phyloP scores from a whole-genome alignment of 2,888 invertebrate species.

The Drosophila setosimentum region DNA sequence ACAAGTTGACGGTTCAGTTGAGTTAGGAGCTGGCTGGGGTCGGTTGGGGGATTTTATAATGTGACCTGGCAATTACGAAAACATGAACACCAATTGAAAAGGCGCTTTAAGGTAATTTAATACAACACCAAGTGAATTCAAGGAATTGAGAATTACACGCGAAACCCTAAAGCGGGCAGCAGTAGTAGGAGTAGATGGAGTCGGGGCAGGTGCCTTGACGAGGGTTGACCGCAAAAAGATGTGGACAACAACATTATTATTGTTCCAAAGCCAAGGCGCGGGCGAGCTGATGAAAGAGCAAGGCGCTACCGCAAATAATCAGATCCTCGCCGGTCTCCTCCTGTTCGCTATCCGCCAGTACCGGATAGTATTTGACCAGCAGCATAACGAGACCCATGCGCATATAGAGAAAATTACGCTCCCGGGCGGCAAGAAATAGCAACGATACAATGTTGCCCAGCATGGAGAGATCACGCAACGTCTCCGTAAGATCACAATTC shows the following conservation, averaged over 20 bases:
- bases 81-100: constrained; percentile 74
- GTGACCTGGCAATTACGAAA: constrained; percentile 64
- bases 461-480: constrained; percentile 62
- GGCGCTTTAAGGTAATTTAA: constrained; percentile 64
- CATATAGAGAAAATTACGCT: constrained; percentile 56
- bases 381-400: constrained; percentile 63
- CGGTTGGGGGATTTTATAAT: constrained; percentile 20
- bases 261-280: constrained; percentile 28
- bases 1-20: constrained; percentile 31
- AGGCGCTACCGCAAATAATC: constrained; percentile 55
- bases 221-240: constrained; percentile 22
- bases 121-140: constrained; percentile 38
- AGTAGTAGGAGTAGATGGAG: neutral
- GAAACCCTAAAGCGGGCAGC: constrained; percentile 49
- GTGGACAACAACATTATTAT: constrained; percentile 7
- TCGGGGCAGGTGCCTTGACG: neutral
- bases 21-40: neutral
- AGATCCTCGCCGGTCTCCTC: constrained; percentile 60
- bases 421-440: constrained; percentile 60
- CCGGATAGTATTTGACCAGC: constrained; percentile 56
- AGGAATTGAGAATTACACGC: constrained; percentile 22
- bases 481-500: constrained; percentile 53
- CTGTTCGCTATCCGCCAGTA: constrained; percentile 54
- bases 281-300: constrained; percentile 55
- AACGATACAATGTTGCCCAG: constrained; percentile 76